Conservation (phyloP, 2,113 vertebrate genomes). For the Pseudorectes ferrugineus region DNA sequence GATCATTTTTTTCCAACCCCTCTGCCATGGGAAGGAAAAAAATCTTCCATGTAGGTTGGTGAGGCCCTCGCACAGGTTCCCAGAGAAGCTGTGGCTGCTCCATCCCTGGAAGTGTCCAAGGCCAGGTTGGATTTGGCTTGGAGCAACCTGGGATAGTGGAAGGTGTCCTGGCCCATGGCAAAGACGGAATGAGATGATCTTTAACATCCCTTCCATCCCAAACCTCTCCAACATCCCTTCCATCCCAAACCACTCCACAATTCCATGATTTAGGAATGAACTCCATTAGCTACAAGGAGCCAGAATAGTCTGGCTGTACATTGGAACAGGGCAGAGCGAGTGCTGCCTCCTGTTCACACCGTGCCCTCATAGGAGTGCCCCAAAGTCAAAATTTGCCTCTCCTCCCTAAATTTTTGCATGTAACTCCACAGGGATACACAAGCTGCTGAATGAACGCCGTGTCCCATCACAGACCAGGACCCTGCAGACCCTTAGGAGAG, state of each 20-base stretch:
- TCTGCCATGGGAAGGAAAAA: background rate
- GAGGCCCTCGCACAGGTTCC: background rate
- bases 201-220: background rate
- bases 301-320: background rate
- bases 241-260: background rate
- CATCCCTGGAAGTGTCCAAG: background rate
- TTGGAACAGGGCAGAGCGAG: background rate
- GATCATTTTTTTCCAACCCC: background rate
- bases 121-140: rapidly evolving
- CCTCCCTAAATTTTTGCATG: background rate
- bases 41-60: background rate
- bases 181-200: background rate
- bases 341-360: background rate
- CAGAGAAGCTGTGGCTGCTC: background rate
- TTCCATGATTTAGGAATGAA: background rate
- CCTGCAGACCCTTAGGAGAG: background rate
- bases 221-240: background rate
- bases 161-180: background rate
- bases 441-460: background rate
- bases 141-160: background rate
- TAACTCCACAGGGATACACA: background rate
- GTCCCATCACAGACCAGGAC: background rate
- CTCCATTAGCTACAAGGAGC: background rate
- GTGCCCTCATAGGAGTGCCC: background rate
- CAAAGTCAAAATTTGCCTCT: background rate